Conservation (phyloP, 1,140 invertebrate species). For the Cyclargus thomasi region DNA sequence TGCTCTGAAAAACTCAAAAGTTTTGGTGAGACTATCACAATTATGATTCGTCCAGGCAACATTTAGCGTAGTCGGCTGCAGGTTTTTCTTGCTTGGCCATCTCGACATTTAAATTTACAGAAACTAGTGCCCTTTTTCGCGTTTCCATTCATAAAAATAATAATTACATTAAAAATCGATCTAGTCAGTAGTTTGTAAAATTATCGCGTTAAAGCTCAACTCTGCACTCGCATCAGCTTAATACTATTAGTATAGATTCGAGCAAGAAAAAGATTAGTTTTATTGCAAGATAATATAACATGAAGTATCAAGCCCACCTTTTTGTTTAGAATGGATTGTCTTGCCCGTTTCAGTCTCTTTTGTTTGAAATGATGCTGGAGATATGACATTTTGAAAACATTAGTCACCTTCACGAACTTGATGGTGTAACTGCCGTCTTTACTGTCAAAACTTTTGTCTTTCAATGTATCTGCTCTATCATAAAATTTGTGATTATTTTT, state of each 20-base stretch:
- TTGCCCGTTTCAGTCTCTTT: conserved; percentile 50
- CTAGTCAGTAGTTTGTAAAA: too few species aligned
- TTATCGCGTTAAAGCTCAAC: too few species aligned
- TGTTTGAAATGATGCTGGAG: conserved; percentile 62
- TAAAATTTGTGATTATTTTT: not conserved
- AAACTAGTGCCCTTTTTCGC: too few species aligned
- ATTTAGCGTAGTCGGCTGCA: too few species aligned
- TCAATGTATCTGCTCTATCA: conserved; percentile 16
- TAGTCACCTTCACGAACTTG: conserved; percentile 63
- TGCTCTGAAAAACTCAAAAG: too few species aligned
- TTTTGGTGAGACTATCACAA: too few species aligned
- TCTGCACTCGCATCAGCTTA: too few species aligned
- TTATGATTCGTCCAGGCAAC: too few species aligned
- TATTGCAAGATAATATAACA: not conserved
- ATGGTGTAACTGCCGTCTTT: conserved; percentile 44
- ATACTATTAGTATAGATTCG: too few species aligned
- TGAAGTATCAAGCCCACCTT: conserved; percentile 36
- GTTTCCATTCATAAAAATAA: too few species aligned
- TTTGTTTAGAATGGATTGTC: conserved; percentile 55
- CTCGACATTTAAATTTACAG: too few species aligned
- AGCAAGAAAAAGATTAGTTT: not conserved
- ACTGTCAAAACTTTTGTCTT: conserved; percentile 42
- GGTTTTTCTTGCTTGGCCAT: too few species aligned
- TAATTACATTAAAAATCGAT: not conserved
- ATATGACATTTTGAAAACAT: conserved; percentile 63